phyloP scores from a whole-genome alignment of 1,140 invertebrate species.

The Monochamus saltuarius region DNA sequence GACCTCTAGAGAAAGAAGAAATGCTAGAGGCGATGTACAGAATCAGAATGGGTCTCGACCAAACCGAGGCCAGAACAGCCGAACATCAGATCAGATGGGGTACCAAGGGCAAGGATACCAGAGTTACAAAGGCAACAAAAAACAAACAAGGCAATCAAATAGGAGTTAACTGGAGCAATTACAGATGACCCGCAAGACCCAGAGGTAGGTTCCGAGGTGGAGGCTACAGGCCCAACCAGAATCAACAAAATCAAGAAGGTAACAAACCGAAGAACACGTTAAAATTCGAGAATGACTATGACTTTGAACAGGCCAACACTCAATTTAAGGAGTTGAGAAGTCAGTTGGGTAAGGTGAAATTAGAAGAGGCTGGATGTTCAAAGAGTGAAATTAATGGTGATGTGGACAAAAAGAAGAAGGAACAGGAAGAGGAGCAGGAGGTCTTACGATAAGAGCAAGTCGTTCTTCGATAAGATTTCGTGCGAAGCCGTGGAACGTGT shows the following conservation, averaged over 20 bases:
- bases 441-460: slow-evolving; percentile 94
- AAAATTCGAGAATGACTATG: slow-evolving; percentile 95
- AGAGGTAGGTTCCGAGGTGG: slow-evolving; percentile 19
- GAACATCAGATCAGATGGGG: background rate
- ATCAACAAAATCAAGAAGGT: slow-evolving; percentile 40
- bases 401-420: slow-evolving; percentile 74
- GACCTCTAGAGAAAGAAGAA: slow-evolving; percentile 38
- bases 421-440: slow-evolving; percentile 72
- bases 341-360: slow-evolving; percentile 71
- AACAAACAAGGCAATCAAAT: slow-evolving; percentile 49
- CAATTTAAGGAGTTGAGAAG: slow-evolving; percentile 91
- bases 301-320: slow-evolving; percentile 97
- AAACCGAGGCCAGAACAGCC: slow-evolving; percentile 33
- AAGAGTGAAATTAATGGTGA: slow-evolving; percentile 56
- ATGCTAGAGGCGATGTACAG: slow-evolving; percentile 41
- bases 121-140: slow-evolving; percentile 29
- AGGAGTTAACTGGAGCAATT: slow-evolving; percentile 24
- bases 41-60: slow-evolving; percentile 29
- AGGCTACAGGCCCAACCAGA: slow-evolving; percentile 40
- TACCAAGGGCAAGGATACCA: slow-evolving; percentile 14
- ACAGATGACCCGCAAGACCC: slow-evolving; percentile 19
- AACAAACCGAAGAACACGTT: slow-evolving; percentile 54
- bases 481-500: slow-evolving; percentile 92
- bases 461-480: slow-evolving; percentile 99
- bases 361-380: slow-evolving; percentile 38